Evolutionary conservation across 2,888 invertebrate genomes (phyloP).

Genomic region (Schrankia costaestrigalis): DNA sequence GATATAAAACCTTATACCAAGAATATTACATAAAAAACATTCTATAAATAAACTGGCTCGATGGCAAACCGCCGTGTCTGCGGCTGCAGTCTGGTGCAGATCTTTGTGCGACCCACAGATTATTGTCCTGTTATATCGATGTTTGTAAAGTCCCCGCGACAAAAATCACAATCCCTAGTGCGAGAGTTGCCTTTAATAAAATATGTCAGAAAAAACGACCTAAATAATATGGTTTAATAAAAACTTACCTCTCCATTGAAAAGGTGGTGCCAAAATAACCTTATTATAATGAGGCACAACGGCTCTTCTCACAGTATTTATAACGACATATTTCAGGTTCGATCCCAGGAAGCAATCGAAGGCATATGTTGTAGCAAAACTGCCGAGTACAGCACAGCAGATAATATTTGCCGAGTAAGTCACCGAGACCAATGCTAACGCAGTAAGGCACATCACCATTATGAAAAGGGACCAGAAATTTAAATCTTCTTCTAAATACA

Average conservation of each 20-base stretch:
- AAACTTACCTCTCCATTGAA: constrained; percentile 79
- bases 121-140: too few species aligned
- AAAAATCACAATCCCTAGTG: too few species aligned
- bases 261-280: constrained; percentile 82
- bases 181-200: neutral
- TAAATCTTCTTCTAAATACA: constrained; percentile 70
- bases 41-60: too few species aligned
- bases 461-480: constrained; percentile 84
- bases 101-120: too few species aligned
- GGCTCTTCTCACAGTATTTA: constrained; percentile 84
- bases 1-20: too few species aligned
- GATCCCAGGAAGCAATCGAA: constrained; percentile 84
- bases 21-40: too few species aligned
- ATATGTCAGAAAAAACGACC: neutral
- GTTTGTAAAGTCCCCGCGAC: too few species aligned
- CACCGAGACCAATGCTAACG: constrained; percentile 70
- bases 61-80: too few species aligned
- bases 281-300: constrained; percentile 79
- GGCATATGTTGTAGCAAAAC: constrained; percentile 81
- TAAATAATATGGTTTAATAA: neutral
- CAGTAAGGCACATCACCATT: constrained; percentile 69
- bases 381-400: constrained; percentile 83
- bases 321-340: constrained; percentile 84
- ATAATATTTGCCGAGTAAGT: constrained; percentile 81
- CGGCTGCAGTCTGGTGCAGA: too few species aligned